Conservation (phyloP, 2,113 vertebrate species). For the Aegypius monachus region DNA sequence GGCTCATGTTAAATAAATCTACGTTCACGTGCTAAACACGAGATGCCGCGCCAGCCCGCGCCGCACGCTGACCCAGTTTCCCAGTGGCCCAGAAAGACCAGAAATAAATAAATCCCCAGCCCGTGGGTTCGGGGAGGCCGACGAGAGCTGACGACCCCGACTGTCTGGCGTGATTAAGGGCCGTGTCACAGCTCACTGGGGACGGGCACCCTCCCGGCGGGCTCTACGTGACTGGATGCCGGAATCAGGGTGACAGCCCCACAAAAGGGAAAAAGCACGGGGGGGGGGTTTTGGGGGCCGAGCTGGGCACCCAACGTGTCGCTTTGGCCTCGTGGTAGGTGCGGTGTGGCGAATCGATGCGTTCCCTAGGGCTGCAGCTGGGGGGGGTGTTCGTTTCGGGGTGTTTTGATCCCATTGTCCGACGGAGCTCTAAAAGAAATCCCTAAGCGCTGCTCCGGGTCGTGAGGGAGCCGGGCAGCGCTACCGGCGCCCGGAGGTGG, state of each 20-base stretch:
- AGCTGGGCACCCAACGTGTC: too few relatives aligned
- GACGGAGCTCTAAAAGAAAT: too few relatives aligned
- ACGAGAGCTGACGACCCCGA: background rate
- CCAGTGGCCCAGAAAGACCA: background rate
- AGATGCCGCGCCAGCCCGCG: slow-evolving; percentile 18
- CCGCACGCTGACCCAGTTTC: slow-evolving; percentile 40
- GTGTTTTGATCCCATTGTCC: too few relatives aligned
- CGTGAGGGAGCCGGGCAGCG: too few relatives aligned
- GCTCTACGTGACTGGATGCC: background rate
- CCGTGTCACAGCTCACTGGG: background rate
- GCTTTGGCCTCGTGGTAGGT: too few relatives aligned
- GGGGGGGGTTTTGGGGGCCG: too few relatives aligned
- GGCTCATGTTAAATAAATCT: background rate
- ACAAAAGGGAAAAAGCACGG: background rate
- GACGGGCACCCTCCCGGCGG: background rate
- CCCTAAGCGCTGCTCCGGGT: too few relatives aligned
- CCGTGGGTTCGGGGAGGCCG: background rate
- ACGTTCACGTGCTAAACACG: background rate
- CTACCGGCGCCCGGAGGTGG: too few relatives aligned
- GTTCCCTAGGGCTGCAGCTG: too few relatives aligned
- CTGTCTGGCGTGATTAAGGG: background rate
- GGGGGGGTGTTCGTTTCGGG: too few relatives aligned
- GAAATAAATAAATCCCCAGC: too few relatives aligned
- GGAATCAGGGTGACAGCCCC: background rate
- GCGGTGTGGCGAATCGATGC: too few relatives aligned